Base-by-base conservation (phyloP, 2,113 vertebrate genomes). In the Pachyramphus minor region DNA sequence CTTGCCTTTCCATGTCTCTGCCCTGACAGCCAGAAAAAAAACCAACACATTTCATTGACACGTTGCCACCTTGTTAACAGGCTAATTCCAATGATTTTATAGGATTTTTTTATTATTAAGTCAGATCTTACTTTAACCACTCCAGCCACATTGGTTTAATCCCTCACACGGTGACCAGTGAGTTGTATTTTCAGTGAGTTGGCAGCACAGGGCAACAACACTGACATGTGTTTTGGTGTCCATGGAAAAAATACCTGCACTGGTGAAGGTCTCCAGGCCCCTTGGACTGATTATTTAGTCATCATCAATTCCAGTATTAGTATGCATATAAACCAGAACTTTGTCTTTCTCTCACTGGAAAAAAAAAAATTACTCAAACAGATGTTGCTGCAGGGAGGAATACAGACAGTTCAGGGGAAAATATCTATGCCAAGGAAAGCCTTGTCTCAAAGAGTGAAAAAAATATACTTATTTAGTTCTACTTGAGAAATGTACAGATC, bases 181-280 rank as follows among this genome's bases (percentile, higher is more conserved):
- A 66, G 35, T 15, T 33, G 1, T 5, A 50, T 41, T 94, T 75
- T 52, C 28, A n/a, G 25, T 28, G 8, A 52, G 24, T 10, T 59
- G 24, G 55, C 6, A 56, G 68, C 28, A 66, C 22, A 84, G 4
- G 9, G 27, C 52, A 49, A 50, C 2, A 3, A 62, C 9, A 33
- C 0, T 24, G n/a, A 52, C 0, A 1, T 1, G 4, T 22, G 6
- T 49, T 69, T 50, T 9, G 30, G 2, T 4, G 14, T 4, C 10
- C 11, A 19, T 5, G 24, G 17, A 5, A 45, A 71, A 77, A 39
- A 19, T 12, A 76, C 3, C 5, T 42, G 8, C 50, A 64, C 37
- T 66, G 28, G 47, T 24, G n/a, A 69, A 18, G 16, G 52, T 50
- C 47, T 37, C 35, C 16, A 33, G 15, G 5, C 39, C 23, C 14